These are phyloP conservation scores for Dasyornis broadbenti DNA, from an alignment of 2,113 vertebrate genomes.

Conservation along the genomic window DNA sequence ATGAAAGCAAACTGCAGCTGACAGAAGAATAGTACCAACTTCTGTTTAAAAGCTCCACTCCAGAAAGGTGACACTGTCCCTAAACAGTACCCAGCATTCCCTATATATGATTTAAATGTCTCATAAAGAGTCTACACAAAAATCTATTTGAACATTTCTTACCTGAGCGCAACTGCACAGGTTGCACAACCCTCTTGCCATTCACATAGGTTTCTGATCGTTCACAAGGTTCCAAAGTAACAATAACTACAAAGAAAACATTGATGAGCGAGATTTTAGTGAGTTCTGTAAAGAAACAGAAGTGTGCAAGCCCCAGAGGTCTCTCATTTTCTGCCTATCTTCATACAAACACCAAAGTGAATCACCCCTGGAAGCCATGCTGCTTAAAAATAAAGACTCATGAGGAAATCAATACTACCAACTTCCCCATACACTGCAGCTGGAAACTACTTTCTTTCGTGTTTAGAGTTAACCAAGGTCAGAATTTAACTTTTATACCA, in stretches of 20 bases:
- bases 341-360: neutral
- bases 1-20: neutral
- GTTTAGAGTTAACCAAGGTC: neutral
- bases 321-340: neutral
- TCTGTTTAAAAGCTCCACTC: neutral
- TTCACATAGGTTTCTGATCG: constrained; percentile 97
- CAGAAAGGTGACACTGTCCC: neutral
- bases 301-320: neutral
- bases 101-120: neutral
- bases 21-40: neutral
- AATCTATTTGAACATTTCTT: neutral
- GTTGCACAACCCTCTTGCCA: constrained; percentile 89
- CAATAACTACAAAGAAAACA: constrained; percentile 79
- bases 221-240: constrained; percentile 92
- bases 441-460: neutral
- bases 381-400: neutral
- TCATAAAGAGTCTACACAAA: neutral
- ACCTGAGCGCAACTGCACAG: constrained; percentile 95
- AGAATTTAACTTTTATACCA: neutral
- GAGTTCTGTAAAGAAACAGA: neutral
- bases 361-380: neutral
- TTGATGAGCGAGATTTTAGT: neutral
- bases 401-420: neutral
- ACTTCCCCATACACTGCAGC: neutral
- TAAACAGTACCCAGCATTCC: neutral